These are phyloP conservation scores for Bombylius major DNA, from an alignment of 2,888 invertebrate genomes.

Conservation along the genomic window DNA sequence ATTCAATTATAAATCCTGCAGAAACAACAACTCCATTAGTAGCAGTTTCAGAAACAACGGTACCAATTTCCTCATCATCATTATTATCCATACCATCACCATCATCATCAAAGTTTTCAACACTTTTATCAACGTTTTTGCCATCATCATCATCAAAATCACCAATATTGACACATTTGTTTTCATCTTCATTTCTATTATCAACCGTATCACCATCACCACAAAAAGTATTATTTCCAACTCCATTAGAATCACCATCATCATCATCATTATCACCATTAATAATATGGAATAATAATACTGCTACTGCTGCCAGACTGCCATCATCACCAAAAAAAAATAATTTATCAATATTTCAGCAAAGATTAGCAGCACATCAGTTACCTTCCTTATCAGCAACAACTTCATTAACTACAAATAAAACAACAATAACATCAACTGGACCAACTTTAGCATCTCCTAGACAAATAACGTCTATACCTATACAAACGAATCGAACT, in stretches of 20 bases:
- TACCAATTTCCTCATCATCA: not conserved
- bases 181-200: too few relatives aligned
- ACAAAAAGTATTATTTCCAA: too few relatives aligned
- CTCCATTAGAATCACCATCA: not conserved
- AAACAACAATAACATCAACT: not conserved
- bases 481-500: not conserved
- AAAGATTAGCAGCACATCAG: not conserved
- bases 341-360: not conserved
- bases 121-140: too few relatives aligned
- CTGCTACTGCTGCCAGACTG: not conserved
- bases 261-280: not conserved
- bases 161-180: too few relatives aligned
- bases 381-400: not conserved
- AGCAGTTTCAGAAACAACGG: not conserved
- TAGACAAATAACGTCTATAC: constrained; percentile 2
- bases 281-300: not conserved
- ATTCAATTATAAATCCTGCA: not conserved
- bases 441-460: not conserved
- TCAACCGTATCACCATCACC: not conserved
- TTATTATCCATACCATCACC: not conserved
- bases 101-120: not conserved
- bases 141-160: too few relatives aligned
- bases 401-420: not conserved
- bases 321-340: not conserved
- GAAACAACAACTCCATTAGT: not conserved